Base-by-base conservation (phyloP, 2,113 vertebrate species). In the Bucco capensis region DNA sequence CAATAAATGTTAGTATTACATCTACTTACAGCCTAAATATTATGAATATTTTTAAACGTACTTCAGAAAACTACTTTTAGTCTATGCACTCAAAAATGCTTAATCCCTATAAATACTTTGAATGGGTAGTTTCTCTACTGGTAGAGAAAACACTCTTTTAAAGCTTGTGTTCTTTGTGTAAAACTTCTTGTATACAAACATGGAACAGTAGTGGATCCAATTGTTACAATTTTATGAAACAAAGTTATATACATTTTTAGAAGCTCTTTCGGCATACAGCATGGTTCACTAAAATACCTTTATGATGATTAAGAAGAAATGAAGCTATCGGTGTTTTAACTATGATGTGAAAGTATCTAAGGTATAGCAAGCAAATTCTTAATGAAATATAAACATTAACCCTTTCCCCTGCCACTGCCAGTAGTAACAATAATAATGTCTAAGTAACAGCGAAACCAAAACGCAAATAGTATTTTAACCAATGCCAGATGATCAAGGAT, bases 21-120 rank as follows among this genome's bases (percentile, higher is more conserved):
- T 83, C 84, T 92, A 91, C 94, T 96, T 94, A 95, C 86, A 90
- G 61, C 53, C 71, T 97, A 95, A 95, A 92, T 44, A 78, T 80
- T 92, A 91, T 87, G 87, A 91, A 95, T 96, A 91, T 91, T 95
- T 97, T 95, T 85, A 85, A 96, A 96, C 3, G 2, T 74, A 80
- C 46, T 91, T 92, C 83, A 86, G 74, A 94, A 96, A 94, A 73
- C 40, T 90, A 70, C 92, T 93, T 81, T 64, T 53, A 88, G 78
- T 24, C 42, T 85, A 37, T 83, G 61, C 60, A 77, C 53, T 93
- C 66, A 72, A 80, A 94, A 92, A 75, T 1, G 0, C 35, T 80
- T 83, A 94, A 89, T 86, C 66, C 19, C 19, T 71, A 16, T 40
- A 88, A 93, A 88, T 46, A 23, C 9, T 74, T 44, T 62, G 53